These are phyloP conservation scores for Equus quagga DNA, from an alignment of 2,113 vertebrate genomes.

Conservation along the genomic window DNA sequence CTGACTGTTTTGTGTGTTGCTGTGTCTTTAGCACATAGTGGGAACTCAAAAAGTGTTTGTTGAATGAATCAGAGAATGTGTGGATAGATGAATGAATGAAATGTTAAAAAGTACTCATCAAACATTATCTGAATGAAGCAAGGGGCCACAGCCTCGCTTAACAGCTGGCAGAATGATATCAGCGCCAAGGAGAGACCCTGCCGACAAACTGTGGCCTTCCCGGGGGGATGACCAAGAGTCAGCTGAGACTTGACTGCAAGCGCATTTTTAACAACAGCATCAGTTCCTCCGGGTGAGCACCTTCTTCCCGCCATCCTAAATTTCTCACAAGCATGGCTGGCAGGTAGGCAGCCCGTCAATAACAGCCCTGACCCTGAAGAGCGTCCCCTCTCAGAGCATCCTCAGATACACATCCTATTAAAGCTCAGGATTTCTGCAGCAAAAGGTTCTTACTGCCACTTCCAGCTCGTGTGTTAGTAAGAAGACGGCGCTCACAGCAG, in stretches of 20 bases:
- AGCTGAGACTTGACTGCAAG: constrained; percentile 1
- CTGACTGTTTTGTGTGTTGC: not conserved
- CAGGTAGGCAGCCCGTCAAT: not conserved
- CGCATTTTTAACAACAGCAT: constrained; percentile 57
- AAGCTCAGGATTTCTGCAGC: not conserved
- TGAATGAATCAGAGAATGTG: not conserved
- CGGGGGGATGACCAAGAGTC: not conserved
- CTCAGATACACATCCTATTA: constrained; percentile 38
- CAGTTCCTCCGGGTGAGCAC: constrained; percentile 23
- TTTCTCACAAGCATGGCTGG: not conserved
- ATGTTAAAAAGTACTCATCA: not conserved
- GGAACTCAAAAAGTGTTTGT: not conserved
- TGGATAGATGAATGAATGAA: not conserved
- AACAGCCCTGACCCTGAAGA: constrained; percentile 29
- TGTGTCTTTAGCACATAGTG: not conserved
- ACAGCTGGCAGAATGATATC: not conserved
- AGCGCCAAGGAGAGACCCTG: not conserved
- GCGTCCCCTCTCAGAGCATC: not conserved
- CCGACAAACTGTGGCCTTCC: not conserved
- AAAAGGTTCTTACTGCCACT: not conserved
- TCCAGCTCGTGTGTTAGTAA: not conserved
- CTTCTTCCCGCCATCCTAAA: not conserved
- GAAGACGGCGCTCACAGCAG: constrained; percentile 1
- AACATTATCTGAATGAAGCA: not conserved
- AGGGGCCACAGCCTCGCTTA: not conserved